Base-by-base conservation (phyloP, 1,140 invertebrate genomes). In the Lepidotrigona ventralis region DNA sequence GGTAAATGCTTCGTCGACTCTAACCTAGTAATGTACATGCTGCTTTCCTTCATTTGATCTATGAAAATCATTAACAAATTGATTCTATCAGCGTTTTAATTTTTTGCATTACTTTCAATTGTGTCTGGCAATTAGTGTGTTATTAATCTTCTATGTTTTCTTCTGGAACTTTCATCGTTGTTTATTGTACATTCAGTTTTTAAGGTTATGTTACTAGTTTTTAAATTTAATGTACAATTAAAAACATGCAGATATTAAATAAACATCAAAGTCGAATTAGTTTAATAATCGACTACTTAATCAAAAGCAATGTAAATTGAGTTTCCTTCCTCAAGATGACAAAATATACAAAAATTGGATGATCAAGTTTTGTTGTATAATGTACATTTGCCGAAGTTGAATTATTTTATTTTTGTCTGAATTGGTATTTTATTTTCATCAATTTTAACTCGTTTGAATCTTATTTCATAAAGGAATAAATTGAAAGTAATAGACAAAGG, bases 1-100 rank as follows among this genome's bases (percentile, higher is more conserved):
- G 54, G 66, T 83, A 83, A 46, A 78, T n/a, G 46, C 53, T 60
- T 58, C 54, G 26, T 70, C 39, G 39, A 78, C 26, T 83, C 74
- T 83, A 83, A 83, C 81, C 81, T 83, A 83, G 60, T 70, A 60
- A 70, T 26, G 71, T 56, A 83, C 81, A 69, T 56, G 81, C 26
- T 83, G 54, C 64, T 19, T 78, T 53, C 70, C 54, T 3, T 77
- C 17, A 21, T 53, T 12, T 68, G 21, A 78, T 33, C 70, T 69
- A 33, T 19, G 0, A 60, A 70, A 70, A 70, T 58, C 23, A 21
- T 33, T 23, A 69, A 63, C 26, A 51, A 56, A 64, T 14, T 70
- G 26, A 54, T 60, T 46, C 60, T 12, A 70, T 39, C 5, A 6
- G 23, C 63, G 39, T 21, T 56, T 39, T 3, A n/a, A 3, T 63